Evolutionary conservation across 2,113 vertebrate genomes (phyloP), one percentile per base, ranked within the genome.

Genomic region (Hiodon alosoides): DNA sequence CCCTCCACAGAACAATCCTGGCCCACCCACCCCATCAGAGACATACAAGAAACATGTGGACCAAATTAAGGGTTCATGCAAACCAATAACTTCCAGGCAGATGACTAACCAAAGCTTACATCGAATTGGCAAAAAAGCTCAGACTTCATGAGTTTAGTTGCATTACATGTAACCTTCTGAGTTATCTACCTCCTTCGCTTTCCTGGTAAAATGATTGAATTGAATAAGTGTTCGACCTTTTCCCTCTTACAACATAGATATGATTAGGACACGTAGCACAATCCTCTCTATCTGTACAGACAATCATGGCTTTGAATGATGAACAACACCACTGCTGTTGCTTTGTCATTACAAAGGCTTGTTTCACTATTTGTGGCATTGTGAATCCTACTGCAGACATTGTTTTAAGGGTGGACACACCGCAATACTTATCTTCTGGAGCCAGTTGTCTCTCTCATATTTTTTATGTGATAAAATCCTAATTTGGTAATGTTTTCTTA

Each of bases 321-420:
- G n/a, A 13, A 17, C 59, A 65, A 14, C 47, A 73, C 7, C 7
- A 3, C 14, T 7, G 17, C 46, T 54, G 7, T 65, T 52, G 52
- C 48, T 46, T 53, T 64, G 7, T 52, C 65, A 65, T 59, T 65
- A n/a, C 14, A 54, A 65, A 65, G 57, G 46, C 55, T 57, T 72
- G 55, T 60, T 72, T 61, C 51, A 64, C 65, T 73, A 65, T 73
- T 73, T 31, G 69, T 66, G 73, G n/a, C 16, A 55, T 53, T 70
- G 52, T 14, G n/a, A 74, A 17, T 73, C 46, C 53, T 58, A 31
- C 64, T 67, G 48, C 47, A n/a, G 6, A 17, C 60, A 31, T 31
- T 64, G 16, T 59, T 75, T 75, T 59, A 73, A 65, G 72, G 50
- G 60, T 53, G 31, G 17, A 68, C 53, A 69, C 60, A 68, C 31